Evolutionary conservation across 2,888 invertebrate genomes (phyloP).

Genomic region (Augiades crinisus): DNA sequence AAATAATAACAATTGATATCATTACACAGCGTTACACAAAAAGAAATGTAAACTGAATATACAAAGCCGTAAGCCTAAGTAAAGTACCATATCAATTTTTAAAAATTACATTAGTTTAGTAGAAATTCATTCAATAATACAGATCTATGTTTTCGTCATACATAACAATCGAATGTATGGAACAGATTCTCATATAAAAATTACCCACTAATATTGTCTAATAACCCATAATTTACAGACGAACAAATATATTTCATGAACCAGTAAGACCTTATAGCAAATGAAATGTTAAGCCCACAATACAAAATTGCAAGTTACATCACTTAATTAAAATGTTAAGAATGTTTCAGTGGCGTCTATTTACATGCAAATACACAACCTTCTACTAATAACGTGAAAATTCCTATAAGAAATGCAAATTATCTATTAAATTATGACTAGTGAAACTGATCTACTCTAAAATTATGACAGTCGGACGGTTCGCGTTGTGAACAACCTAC

Average conservation of each 20-base stretch:
- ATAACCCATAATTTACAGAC: too few relatives aligned
- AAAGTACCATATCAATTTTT: neutral
- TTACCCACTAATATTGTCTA: too few relatives aligned
- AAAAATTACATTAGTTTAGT: neutral
- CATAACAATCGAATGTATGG: too few relatives aligned
- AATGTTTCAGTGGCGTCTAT: neutral
- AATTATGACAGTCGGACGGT: constrained; percentile 8
- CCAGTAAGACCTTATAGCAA: too few relatives aligned
- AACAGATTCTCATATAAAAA: too few relatives aligned
- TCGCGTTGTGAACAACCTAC: neutral
- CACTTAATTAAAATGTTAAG: constrained; percentile 2
- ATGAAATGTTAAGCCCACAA: too few relatives aligned
- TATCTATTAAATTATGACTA: constrained; percentile 19
- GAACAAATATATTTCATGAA: too few relatives aligned
- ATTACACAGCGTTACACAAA: constrained; percentile 35
- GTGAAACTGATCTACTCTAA: constrained; percentile 17
- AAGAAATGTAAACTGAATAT: constrained; percentile 44
- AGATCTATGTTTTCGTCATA: constrained; percentile 9
- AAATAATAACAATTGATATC: constrained; percentile 36
- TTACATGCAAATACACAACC: constrained; percentile 12
- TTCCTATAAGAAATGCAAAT: constrained; percentile 5
- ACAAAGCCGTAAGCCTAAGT: constrained; percentile 43
- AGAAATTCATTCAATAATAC: neutral
- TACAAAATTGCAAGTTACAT: too few relatives aligned
- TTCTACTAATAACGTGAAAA: constrained; percentile 1